Evolutionary conservation across 2,888 invertebrate species (phyloP).

Genomic region (Lasioglossum zephyrum): DNA sequence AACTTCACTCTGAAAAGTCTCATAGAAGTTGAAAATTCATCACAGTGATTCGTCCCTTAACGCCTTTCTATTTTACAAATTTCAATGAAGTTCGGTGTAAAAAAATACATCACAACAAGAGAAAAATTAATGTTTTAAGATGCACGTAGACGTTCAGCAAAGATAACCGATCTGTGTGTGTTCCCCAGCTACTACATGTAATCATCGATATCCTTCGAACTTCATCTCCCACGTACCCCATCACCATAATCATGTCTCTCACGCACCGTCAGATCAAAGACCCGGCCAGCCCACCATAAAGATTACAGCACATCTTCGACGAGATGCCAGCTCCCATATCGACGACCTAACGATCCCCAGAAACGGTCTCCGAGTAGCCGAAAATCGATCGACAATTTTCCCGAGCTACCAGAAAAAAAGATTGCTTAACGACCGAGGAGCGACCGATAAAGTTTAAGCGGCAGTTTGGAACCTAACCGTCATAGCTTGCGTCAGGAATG

Average conservation of each 20-base stretch:
- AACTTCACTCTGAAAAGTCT: background rate
- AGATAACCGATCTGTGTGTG: background rate
- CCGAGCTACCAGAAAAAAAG: background rate
- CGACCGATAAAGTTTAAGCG: conserved; percentile 22
- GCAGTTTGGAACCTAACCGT: background rate
- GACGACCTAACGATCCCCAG: background rate
- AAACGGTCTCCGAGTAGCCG: background rate
- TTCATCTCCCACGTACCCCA: background rate
- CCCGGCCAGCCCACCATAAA: background rate
- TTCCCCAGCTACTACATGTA: background rate
- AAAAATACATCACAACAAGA: no score
- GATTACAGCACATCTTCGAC: background rate
- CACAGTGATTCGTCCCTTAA: no score
- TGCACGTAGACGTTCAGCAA: background rate
- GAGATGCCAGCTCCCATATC: background rate
- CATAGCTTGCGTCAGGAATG: conserved; percentile 40
- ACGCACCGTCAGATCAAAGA: background rate
- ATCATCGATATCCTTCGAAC: background rate
- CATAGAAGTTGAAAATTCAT: background rate
- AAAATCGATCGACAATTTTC: conserved; percentile 36
- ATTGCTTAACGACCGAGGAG: conserved; percentile 13
- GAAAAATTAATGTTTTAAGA: background rate
- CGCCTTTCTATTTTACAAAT: no score
- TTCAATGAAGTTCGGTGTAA: no score
- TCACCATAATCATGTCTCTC: background rate